Base-by-base conservation (phyloP, 2,888 invertebrate genomes). In the Coleophora flavipennella region DNA sequence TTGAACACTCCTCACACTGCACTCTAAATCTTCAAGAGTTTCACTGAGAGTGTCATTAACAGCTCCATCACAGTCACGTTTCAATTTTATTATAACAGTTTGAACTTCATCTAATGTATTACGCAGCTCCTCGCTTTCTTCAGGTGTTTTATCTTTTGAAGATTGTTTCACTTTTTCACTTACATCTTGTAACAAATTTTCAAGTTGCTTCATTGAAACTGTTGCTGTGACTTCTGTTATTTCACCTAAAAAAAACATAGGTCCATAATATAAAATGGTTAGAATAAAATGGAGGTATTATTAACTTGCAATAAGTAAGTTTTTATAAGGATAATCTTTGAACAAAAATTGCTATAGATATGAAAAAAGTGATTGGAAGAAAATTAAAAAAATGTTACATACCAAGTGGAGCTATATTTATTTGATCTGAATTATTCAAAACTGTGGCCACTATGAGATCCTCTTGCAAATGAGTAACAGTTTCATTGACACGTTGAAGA, bases 21-120 rank as follows among this genome's bases (percentile, higher is more conserved):
- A 83, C 67, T 84, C 84, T 71, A 84, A 73, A 53, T 84, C 84
- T 51, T 81, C 76, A 51, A 86, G 73, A 61, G 78, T 76, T 55
- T 84, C 84, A 65, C 75, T 77, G 48, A 83, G 68, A 55, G 69
- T 60, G 44, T 81, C 79, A 57, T 69, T 74, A 11, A 53, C 52
- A 39, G 58, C 53, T 29, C 67, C 67, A 46, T 77, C 77, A 44
- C 70, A 77, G 47, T 81, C 75, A 43, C 65, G 57, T 51, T 81
- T 83, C 3, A 83, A 54, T 61, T 81, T 79, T 26, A 84, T 80
- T 11, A 83, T 77, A 2, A 83, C 72, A 13, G 74, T 75, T 60
- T 83, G 84, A 14, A 83, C 69, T 67, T 83, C 81, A 49, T 84
- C 81, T n/a, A 84, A 59, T 27, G 58, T 60, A 51, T 81, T 67